phyloP scores from a whole-genome alignment of 2,797 vertebrate species.

The Botia almorhae region DNA sequence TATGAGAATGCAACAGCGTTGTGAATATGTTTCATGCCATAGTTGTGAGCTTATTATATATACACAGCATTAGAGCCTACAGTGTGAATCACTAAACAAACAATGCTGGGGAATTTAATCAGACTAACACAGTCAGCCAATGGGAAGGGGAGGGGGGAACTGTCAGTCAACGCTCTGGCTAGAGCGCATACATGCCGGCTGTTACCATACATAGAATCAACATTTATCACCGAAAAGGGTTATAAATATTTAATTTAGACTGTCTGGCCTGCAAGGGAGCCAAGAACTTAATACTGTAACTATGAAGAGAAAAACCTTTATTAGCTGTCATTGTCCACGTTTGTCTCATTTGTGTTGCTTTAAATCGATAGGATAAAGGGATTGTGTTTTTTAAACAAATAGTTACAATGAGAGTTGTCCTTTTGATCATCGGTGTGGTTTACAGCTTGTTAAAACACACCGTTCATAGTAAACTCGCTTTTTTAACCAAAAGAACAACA shows the following conservation, averaged over 20 bases:
- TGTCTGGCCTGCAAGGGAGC: conserved; percentile 68
- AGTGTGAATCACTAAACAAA: conserved; percentile 67
- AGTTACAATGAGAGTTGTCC: background rate
- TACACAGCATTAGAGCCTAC: conserved; percentile 54
- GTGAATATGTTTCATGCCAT: conserved; percentile 66
- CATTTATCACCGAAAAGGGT: conserved; percentile 65
- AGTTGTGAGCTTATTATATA: conserved; percentile 65
- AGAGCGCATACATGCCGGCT: conserved; percentile 67
- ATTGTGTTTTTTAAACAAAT: conserved; percentile 24
- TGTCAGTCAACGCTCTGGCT: conserved; percentile 71
- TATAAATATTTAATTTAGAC: conserved; percentile 74
- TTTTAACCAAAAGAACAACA: background rate
- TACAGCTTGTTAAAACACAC: conserved; percentile 28
- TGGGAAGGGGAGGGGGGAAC: conserved; percentile 47
- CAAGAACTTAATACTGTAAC: conserved; percentile 73
- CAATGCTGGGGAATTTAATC: conserved; percentile 69
- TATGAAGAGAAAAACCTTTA: conserved; percentile 63
- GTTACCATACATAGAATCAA: conserved; percentile 79
- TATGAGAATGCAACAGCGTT: conserved; percentile 8
- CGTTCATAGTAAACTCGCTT: conserved; percentile 14
- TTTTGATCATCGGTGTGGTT: conserved; percentile 40
- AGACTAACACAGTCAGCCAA: conserved; percentile 54
- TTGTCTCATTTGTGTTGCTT: conserved; percentile 1
- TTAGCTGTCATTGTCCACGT: conserved; percentile 29
- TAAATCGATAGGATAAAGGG: conserved; percentile 23